Percentiles rank a stretch among this genome's conserved stretches.
These are phyloP conservation scores for Zaprionus kolodkinae DNA, from an alignment of 1,140 invertebrate genomes.

Conservation along the genomic window DNA sequence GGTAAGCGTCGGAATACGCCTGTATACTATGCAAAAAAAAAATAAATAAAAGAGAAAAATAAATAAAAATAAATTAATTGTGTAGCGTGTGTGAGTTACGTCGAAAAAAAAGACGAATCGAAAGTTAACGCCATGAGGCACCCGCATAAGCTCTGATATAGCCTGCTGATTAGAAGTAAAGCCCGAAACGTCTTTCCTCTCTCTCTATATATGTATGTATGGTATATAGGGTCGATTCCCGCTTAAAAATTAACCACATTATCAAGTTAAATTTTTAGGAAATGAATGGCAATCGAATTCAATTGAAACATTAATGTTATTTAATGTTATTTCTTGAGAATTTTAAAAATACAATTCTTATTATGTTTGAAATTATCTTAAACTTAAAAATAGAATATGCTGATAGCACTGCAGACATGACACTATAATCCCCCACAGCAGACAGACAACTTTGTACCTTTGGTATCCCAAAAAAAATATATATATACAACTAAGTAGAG, in stretches of 20 bases:
- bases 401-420: not conserved
- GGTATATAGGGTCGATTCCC: not conserved
- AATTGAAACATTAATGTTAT: too few species aligned
- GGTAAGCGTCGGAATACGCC: not conserved
- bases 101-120: slow-evolving; percentile 25
- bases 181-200: not conserved
- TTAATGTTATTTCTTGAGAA: too few species aligned
- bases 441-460: not conserved
- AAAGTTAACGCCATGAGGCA: slow-evolving; percentile 64
- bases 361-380: not conserved
- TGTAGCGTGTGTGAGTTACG: not conserved
- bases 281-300: not conserved
- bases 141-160: slow-evolving; percentile 54
- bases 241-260: not conserved
- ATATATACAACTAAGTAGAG: not conserved
- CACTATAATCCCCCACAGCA: not conserved
- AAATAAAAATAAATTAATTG: too few species aligned
- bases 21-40: not conserved
- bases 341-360: too few species aligned
- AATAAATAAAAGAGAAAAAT: too few species aligned
- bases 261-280: not conserved
- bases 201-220: too few species aligned
- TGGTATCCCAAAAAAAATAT: not conserved
- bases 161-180: slow-evolving; percentile 53
- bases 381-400: not conserved